A percentile compares a stretch with the other conserved stretches of the same genome.
Conservation (phyloP, 2,113 vertebrate species). For the Malurus melanocephalus region DNA sequence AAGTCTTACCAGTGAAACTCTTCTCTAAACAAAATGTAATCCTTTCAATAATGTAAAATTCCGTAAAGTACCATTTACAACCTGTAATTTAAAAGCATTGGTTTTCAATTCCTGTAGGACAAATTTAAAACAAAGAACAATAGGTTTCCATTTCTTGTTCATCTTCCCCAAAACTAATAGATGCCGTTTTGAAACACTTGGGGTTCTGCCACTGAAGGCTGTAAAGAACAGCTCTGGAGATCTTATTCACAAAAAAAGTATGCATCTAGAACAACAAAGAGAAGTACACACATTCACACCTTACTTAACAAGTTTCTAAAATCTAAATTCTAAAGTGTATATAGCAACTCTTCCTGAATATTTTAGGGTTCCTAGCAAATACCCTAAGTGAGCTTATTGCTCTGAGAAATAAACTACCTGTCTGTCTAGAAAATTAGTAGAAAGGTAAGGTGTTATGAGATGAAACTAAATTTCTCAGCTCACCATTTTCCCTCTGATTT, state of each 20-base stretch:
- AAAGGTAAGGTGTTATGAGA: background rate
- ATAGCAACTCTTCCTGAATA: background rate
- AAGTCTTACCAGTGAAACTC: background rate
- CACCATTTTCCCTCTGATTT: background rate
- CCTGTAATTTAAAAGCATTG: background rate
- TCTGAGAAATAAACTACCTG: background rate
- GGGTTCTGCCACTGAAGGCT: background rate
- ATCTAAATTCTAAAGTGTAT: background rate
- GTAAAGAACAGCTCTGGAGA: background rate
- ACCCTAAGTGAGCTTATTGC: background rate
- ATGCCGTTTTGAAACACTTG: rapidly evolving
- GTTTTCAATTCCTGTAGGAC: background rate
- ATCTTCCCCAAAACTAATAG: background rate
- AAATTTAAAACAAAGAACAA: background rate
- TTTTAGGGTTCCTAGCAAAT: background rate
- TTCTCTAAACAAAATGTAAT: background rate
- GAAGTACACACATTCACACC: background rate
- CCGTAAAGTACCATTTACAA: background rate
- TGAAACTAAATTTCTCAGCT: background rate
- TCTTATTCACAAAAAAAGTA: background rate
- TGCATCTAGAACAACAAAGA: background rate
- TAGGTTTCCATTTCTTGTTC: background rate
- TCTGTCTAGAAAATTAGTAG: background rate
- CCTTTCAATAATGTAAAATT: background rate
- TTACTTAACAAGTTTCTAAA: background rate